Evolutionary conservation across 2,888 invertebrate species (phyloP).

Genomic region (Corbicula japonica): DNA sequence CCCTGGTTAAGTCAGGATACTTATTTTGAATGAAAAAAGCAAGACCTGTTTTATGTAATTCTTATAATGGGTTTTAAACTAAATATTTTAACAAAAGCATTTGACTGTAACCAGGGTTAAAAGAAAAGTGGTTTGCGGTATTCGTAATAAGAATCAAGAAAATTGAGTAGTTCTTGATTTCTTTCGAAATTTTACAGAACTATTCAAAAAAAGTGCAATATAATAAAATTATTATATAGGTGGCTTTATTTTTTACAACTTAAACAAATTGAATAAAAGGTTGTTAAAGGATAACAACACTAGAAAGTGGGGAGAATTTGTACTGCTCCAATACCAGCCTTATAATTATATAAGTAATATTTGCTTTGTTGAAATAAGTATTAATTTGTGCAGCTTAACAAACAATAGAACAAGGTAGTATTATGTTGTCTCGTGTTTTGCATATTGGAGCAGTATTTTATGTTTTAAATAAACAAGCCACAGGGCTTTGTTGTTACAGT

Average conservation of each 20-base stretch:
- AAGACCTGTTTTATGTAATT: too few species aligned
- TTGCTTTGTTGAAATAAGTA: neutral
- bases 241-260: conserved; percentile 30
- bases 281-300: neutral
- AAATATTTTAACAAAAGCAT: too few species aligned
- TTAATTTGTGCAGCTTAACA: conserved; percentile 6
- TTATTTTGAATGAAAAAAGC: too few species aligned
- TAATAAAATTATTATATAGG: conserved; percentile 24
- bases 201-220: conserved; percentile 42
- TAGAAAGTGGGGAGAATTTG: neutral
- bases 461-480: conserved; percentile 27
- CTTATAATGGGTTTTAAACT: too few species aligned
- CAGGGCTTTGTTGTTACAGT: conserved; percentile 37
- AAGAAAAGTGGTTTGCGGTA: conserved; percentile 28
- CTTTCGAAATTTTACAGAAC: conserved; percentile 25
- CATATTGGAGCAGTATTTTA: conserved; percentile 11
- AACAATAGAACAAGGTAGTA: too few species aligned
- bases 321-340: neutral
- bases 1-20: too few species aligned
- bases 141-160: conserved; percentile 37
- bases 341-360: neutral
- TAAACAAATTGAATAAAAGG: conserved; percentile 13
- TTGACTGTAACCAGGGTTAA: too few species aligned
- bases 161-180: conserved; percentile 24
- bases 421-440: too few species aligned